phyloP scores from a whole-genome alignment of 2,797 vertebrate species.

The Chrysocyon brachyurus region DNA sequence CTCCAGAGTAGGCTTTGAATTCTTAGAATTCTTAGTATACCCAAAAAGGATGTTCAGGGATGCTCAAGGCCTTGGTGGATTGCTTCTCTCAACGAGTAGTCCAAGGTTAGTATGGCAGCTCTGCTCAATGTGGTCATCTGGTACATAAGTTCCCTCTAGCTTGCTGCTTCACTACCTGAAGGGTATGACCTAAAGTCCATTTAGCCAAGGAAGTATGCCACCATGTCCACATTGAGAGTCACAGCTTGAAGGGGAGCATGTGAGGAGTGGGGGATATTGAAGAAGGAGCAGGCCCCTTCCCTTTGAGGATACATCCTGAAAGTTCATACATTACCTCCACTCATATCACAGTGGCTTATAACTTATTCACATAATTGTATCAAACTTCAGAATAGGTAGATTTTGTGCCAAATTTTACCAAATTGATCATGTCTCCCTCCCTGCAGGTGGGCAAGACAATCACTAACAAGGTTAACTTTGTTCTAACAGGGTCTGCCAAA shows the following conservation, averaged over 20 bases:
- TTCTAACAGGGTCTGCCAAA: neutral
- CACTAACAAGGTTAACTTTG: neutral
- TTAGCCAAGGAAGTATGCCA: neutral
- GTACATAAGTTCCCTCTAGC: neutral
- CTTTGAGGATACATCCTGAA: neutral
- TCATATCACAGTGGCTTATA: neutral
- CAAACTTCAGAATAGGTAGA: neutral
- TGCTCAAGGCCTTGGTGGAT: neutral
- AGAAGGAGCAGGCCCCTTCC: neutral
- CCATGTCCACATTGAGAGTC: neutral
- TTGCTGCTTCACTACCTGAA: neutral
- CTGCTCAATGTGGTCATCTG: neutral
- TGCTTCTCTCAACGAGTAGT: neutral
- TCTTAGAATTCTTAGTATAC: neutral
- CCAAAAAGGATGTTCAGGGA: neutral
- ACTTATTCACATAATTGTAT: constrained; percentile 24
- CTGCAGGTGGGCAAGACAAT: neutral
- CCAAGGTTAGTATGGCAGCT: neutral
- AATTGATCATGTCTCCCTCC: neutral
- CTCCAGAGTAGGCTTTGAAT: neutral
- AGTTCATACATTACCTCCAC: neutral
- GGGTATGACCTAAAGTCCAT: neutral
- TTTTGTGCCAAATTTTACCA: neutral
- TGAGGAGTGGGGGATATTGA: neutral
- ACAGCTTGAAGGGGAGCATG: neutral